These are phyloP conservation scores for Oscheius sp. DNA, from an alignment of 2,888 invertebrate genomes.

Conservation along the genomic window DNA sequence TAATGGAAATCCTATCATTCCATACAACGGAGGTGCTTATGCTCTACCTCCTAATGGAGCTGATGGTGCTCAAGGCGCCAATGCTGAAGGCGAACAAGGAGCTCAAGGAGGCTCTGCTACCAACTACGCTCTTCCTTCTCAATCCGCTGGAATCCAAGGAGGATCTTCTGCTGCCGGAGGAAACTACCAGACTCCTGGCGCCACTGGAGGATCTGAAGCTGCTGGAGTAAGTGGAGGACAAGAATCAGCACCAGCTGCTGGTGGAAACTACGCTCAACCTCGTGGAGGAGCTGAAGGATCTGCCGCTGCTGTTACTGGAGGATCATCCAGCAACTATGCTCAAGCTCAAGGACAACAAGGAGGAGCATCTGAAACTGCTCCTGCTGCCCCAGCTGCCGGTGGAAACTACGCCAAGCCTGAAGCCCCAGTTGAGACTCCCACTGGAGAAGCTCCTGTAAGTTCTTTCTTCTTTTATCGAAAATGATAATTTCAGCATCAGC, in stretches of 20 bases:
- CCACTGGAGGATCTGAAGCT: too few relatives aligned
- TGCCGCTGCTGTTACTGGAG: constrained; percentile 13
- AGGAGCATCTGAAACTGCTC: constrained; percentile 24
- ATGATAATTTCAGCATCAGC: constrained; percentile 12
- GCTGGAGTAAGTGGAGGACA: too few relatives aligned
- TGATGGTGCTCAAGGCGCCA: too few relatives aligned
- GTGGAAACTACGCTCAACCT: background rate
- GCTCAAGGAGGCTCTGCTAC: background rate
- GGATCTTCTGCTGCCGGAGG: background rate
- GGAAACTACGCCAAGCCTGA: constrained; percentile 20
- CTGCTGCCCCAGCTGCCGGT: constrained; percentile 1
- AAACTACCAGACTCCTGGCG: background rate
- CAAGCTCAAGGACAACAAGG: background rate
- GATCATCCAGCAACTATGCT: background rate
- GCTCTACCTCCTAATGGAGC: too few relatives aligned
- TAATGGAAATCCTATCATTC: too few relatives aligned
- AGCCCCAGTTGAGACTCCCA: constrained; percentile 39
- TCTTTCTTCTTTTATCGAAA: too few relatives aligned
- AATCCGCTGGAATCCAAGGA: background rate
- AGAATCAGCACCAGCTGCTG: background rate
- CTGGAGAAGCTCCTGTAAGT: constrained; percentile 24
- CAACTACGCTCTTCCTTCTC: background rate
- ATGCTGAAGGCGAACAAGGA: background rate
- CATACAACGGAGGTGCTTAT: background rate
- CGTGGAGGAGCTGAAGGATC: constrained; percentile 4